A percentile compares a stretch with the other conserved stretches of the same genome.
Evolutionary conservation across 2,113 vertebrate genomes (phyloP).

Genomic region (Cyrtonyx montezumae): DNA sequence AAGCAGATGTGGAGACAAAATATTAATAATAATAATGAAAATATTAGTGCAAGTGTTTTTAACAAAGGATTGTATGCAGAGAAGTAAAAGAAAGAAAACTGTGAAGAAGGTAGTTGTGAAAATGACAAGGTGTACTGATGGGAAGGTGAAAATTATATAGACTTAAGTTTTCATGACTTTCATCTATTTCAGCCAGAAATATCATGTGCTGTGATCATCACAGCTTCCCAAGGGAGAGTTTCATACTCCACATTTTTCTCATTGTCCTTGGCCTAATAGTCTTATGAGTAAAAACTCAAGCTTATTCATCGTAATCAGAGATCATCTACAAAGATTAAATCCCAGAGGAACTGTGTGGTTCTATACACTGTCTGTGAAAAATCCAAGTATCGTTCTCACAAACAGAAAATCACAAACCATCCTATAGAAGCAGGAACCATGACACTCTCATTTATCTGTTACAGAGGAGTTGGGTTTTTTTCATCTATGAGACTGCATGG

Average conservation of each 20-base stretch:
- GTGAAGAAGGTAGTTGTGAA: background rate
- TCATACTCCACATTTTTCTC: background rate
- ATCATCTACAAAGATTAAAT: background rate
- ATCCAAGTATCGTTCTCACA: background rate
- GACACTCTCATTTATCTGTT: background rate
- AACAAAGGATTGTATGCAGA: background rate
- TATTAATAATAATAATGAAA: background rate
- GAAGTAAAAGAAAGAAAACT: background rate
- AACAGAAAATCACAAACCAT: background rate
- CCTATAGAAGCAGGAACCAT: background rate
- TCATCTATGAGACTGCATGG: background rate
- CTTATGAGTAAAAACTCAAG: background rate
- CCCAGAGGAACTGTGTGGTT: background rate
- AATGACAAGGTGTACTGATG: background rate
- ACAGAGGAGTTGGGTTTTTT: background rate
- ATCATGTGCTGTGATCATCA: accelerated
- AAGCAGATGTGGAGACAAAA: background rate
- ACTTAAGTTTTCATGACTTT: background rate
- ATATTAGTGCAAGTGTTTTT: background rate
- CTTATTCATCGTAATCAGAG: background rate
- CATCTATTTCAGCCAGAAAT: background rate
- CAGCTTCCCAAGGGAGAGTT: background rate
- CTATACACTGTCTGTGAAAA: background rate
- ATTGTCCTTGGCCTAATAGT: background rate
- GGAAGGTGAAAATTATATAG: background rate